phyloP scores from a whole-genome alignment of 2,113 vertebrate species.

The Lethenteron reissneri region DNA sequence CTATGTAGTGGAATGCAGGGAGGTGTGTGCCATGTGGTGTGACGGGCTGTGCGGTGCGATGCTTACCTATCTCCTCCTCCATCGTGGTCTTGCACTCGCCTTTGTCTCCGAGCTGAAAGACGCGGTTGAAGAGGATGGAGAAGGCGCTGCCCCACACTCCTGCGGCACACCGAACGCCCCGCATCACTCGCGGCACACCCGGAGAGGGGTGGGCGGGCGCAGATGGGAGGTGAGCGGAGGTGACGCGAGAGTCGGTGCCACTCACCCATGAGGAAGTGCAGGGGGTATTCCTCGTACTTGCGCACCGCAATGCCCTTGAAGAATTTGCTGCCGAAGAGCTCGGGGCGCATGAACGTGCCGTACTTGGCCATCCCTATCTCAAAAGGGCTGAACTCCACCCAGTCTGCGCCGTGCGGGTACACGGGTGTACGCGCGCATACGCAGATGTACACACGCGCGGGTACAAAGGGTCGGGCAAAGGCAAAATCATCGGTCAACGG shows the following conservation, averaged over 20 bases:
- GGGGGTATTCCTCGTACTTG: slow-evolving; percentile 70
- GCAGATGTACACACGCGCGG: no score
- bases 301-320: slow-evolving; percentile 84
- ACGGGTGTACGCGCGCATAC: no score
- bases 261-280: slow-evolving; percentile 95
- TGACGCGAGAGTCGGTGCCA: slow-evolving; percentile 5
- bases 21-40: no score
- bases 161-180: slow-evolving; percentile 15
- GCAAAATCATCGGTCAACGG: neutral
- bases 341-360: slow-evolving; percentile 84
- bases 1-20: no score
- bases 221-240: no score
- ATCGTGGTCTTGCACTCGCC: slow-evolving; percentile 47
- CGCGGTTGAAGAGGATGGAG: slow-evolving; percentile 90
- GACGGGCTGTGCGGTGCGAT: no score
- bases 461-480: slow-evolving; percentile 3
- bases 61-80: slow-evolving; percentile 85
- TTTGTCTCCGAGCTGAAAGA: slow-evolving; percentile 47
- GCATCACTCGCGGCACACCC: no score
- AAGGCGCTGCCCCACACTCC: slow-evolving; percentile 96
- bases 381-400: slow-evolving; percentile 89
- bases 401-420: slow-evolving; percentile 31
- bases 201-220: no score
- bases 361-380: slow-evolving; percentile 99
- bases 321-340: slow-evolving; percentile 89